Base-by-base conservation (phyloP, 2,888 invertebrate species). In the Busseola fusca region DNA sequence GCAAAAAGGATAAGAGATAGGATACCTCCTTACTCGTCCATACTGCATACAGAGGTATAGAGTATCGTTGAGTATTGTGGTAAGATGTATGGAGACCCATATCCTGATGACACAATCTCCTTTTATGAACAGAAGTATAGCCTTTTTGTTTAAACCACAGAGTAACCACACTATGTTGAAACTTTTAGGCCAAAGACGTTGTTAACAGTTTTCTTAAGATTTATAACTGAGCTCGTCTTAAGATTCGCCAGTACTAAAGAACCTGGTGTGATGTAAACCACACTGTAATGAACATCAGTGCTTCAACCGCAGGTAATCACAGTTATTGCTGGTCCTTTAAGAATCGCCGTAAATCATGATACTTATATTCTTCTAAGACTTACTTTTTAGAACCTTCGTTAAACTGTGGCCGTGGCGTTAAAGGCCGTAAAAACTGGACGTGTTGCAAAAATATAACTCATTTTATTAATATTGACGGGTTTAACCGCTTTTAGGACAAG, bases 301-400 rank as follows among this genome's bases (percentile, higher is more conserved):
- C 57, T 64, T 69, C 50, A 80, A 87, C 88, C 88, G 68, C 88
- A 88, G 76, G 80, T 79, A 84, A 88, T 86, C 83, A 86, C 72
- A 70, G 72, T 86, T 85, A 84, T 81, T 82, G 77, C 78, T 45
- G n/a, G 45, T 69, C 66, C 76, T 76, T 72, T 84, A 76, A 78
- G 67, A 64, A 72, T 60, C 74, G 37, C 70, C 78, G 77, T 83
- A 85, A 85, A 86, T 85, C 74, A 70, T 79, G 9, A 76, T 45
- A 76, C 58, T 58, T 67, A 80, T 64, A 79, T 67, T 68, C 48
- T 65, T 58, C 62, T 68, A 52, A 54, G 34, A 50, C 45, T 10
- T n/a, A 63, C 30, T 25, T 25, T 74, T 64, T 64, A 30, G 27
- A 40, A 64, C 56, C n/a, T n/a, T n/a, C 56, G 54, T 62, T 56